Evolutionary conservation across 1,140 invertebrate species (phyloP).

Genomic region (Brachystomella parvula): DNA sequence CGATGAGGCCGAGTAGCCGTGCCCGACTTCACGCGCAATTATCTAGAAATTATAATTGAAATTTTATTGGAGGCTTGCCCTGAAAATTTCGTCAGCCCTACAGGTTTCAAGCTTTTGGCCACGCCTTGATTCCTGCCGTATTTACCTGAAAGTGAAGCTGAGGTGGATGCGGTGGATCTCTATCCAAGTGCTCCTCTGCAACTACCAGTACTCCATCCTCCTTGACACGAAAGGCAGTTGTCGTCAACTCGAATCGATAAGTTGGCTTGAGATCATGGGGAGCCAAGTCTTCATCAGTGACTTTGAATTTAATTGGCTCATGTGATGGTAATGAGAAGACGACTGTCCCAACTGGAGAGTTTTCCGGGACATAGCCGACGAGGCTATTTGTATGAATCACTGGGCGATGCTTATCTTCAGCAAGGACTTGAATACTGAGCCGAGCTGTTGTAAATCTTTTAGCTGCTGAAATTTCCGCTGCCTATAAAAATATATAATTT

Average conservation of each 20-base stretch:
- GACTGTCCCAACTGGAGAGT: conserved; percentile 70
- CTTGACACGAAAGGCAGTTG: conserved; percentile 71
- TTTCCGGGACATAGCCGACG: conserved; percentile 75
- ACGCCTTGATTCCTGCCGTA: background rate
- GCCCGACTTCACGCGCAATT: conserved; percentile 68
- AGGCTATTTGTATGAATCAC: conserved; percentile 60
- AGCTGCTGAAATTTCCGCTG: conserved; percentile 68
- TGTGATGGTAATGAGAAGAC: conserved; percentile 57
- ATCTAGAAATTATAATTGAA: conserved; percentile 40
- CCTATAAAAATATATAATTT: conserved; percentile 45
- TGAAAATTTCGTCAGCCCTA: background rate
- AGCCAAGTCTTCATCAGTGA: conserved; percentile 71
- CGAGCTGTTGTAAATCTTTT: conserved; percentile 72
- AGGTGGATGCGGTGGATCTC: conserved; percentile 76
- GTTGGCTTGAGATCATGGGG: conserved; percentile 60
- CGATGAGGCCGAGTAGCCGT: conserved; percentile 66
- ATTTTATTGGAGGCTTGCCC: background rate
- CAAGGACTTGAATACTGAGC: conserved; percentile 67
- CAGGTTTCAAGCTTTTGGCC: background rate
- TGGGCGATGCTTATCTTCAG: conserved; percentile 75
- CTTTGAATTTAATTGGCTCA: conserved; percentile 60
- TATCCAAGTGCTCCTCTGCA: conserved; percentile 66
- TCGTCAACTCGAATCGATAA: conserved; percentile 76
- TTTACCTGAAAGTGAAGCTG: conserved; percentile 67
- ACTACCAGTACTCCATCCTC: conserved; percentile 64